These are phyloP conservation scores for Macrostomum lignano DNA, from an alignment of 1,140 invertebrate genomes.

Conservation along the genomic window DNA sequence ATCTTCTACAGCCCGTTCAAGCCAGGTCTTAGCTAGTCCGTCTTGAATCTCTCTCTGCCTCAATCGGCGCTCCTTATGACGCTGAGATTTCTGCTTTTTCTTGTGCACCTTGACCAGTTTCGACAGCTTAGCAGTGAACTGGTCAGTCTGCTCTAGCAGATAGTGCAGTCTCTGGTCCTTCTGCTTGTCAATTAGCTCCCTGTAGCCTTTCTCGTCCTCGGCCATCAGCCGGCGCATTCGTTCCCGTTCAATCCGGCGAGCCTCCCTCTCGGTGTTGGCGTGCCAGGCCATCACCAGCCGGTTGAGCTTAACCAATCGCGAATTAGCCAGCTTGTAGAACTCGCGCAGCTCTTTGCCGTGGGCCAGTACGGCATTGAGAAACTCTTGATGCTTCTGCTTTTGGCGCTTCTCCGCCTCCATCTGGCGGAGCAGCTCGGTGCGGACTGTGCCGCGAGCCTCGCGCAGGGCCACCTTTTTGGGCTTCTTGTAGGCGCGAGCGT, in stretches of 20 bases:
- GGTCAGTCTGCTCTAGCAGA: constrained; percentile 81
- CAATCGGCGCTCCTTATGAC: constrained; percentile 28
- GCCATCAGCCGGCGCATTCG: constrained; percentile 81
- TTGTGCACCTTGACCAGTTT: constrained; percentile 43
- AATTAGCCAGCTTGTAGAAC: constrained; percentile 53
- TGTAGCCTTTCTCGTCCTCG: constrained; percentile 35
- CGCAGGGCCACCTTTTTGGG: constrained; percentile 71
- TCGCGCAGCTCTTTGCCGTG: constrained; percentile 93
- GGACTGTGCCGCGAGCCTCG: constrained; percentile 83
- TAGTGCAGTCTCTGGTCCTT: constrained; percentile 94
- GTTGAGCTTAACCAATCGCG: constrained; percentile 56
- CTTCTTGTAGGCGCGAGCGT: constrained; percentile 60
- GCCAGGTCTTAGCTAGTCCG: too few species aligned
- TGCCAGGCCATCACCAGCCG: constrained; percentile 83
- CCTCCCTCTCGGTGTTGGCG: constrained; percentile 83
- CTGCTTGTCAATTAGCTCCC: constrained; percentile 96
- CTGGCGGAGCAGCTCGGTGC: constrained; percentile 91
- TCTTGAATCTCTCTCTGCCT: too few species aligned
- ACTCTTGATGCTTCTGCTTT: constrained; percentile 65
- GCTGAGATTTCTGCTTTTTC: constrained; percentile 14
- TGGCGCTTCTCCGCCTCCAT: constrained; percentile 76
- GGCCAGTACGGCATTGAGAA: constrained; percentile 65
- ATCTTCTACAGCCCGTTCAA: too few species aligned
- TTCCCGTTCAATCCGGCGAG: constrained; percentile 87
- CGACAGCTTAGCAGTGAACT: constrained; percentile 78